phyloP scores from a whole-genome alignment of 2,888 invertebrate species.

The Dynastes maya region DNA sequence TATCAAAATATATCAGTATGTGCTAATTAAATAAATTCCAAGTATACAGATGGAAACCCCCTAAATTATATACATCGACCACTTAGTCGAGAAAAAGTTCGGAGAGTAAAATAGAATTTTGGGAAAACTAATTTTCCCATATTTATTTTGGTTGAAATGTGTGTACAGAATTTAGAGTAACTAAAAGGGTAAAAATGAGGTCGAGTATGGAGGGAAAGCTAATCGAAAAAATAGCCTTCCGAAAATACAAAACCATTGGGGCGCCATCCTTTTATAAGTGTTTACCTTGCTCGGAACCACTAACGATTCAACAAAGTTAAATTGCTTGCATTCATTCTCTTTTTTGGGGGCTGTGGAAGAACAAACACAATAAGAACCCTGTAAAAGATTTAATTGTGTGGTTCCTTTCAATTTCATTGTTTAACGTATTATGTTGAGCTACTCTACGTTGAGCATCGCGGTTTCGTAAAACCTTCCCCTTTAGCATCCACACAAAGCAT shows the following conservation, averaged over 20 bases:
- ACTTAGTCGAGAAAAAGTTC: neutral
- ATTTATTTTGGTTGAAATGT: constrained; percentile 14
- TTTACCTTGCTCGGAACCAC: constrained; percentile 16
- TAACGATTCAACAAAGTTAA: constrained; percentile 12
- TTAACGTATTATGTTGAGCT: too few relatives aligned
- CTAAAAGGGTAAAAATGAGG: constrained; percentile 8
- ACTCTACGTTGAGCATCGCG: too few relatives aligned
- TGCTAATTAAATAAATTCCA: too few relatives aligned
- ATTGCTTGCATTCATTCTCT: constrained; percentile 2
- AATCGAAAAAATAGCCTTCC: constrained; percentile 15
- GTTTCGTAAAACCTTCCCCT: too few relatives aligned
- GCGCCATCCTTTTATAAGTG: constrained; percentile 18
- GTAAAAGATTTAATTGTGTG: too few relatives aligned
- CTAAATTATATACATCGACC: too few relatives aligned
- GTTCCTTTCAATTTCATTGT: too few relatives aligned
- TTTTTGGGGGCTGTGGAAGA: neutral
- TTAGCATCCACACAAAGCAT: too few relatives aligned
- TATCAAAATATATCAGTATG: too few relatives aligned
- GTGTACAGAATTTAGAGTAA: neutral
- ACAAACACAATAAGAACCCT: neutral
- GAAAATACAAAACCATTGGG: constrained; percentile 5
- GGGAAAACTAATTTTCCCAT: constrained; percentile 5
- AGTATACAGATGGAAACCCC: too few relatives aligned
- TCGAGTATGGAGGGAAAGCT: constrained; percentile 1
- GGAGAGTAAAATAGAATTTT: neutral